phyloP scores from a whole-genome alignment of 2,797 vertebrate species.

The Scarus forsteni region DNA sequence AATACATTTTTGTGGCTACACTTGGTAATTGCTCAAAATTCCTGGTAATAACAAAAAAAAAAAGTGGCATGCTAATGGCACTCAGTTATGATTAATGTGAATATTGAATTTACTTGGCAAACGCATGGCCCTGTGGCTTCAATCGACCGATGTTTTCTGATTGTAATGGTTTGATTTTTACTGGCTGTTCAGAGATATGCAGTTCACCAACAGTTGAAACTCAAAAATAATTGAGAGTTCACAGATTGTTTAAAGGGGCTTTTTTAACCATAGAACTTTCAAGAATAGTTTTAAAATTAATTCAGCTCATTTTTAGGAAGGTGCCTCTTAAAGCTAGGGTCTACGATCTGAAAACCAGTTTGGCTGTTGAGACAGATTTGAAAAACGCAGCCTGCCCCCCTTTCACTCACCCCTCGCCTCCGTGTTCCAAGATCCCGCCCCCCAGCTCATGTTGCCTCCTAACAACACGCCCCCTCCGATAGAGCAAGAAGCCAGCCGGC shows the following conservation, averaged over 20 bases:
- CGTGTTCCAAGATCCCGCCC: too few species aligned
- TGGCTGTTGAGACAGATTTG: too few species aligned
- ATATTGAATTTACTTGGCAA: neutral
- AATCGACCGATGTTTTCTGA: neutral
- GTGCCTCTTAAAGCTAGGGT: too few species aligned
- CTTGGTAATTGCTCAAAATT: conserved; percentile 1
- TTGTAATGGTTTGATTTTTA: neutral
- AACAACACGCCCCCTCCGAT: too few species aligned
- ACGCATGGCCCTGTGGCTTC: neutral
- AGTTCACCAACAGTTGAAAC: neutral
- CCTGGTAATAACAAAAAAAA: conserved; percentile 6
- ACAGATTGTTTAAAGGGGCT: neutral
- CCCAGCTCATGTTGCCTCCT: too few species aligned
- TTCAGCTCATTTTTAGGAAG: too few species aligned
- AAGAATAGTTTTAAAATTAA: neutral
- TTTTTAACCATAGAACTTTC: conserved; percentile 4
- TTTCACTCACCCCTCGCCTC: too few species aligned
- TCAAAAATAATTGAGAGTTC: neutral
- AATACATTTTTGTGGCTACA: neutral
- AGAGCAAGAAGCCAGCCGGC: too few species aligned
- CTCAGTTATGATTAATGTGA: conserved; percentile 2
- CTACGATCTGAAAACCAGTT: too few species aligned
- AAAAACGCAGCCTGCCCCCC: too few species aligned
- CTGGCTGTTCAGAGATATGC: neutral
- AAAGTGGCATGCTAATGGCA: conserved; percentile 19